phyloP scores from a whole-genome alignment of 2,113 vertebrate species.

The Octodon degus region DNA sequence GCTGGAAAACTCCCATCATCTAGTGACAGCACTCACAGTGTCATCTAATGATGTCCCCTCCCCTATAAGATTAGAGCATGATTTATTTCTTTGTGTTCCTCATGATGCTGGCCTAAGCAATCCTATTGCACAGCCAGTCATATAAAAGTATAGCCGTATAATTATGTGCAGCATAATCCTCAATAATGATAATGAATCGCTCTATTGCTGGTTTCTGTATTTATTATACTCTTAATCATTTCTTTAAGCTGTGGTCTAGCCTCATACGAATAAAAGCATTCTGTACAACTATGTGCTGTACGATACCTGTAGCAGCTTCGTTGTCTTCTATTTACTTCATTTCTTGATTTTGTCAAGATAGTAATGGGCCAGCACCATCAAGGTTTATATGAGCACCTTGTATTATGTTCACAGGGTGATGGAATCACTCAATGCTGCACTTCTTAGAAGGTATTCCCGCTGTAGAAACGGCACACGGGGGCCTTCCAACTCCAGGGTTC shows the following conservation, averaged over 20 bases:
- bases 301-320: no score
- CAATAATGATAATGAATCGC: not conserved
- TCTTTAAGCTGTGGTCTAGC: not conserved
- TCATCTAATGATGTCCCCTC: not conserved
- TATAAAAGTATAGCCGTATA: not conserved
- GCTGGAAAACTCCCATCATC: not conserved
- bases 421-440: accelerated
- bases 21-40: not conserved
- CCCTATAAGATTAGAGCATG: not conserved
- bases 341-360: not conserved
- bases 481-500: not conserved
- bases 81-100: no score
- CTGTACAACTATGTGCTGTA: not conserved
- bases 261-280: not conserved
- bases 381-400: not conserved
- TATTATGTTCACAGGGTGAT: accelerated
- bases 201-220: not conserved
- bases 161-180: not conserved
- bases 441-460: not conserved
- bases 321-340: no score
- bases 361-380: no score
- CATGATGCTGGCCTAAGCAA: no score
- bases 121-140: no score
- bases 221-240: not conserved
- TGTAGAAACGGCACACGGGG: no score